Percentiles rank a stretch among this genome's conserved stretches.
Conservation (phyloP, 2,113 vertebrate genomes). For the Onychostruthus taczanowskii region DNA sequence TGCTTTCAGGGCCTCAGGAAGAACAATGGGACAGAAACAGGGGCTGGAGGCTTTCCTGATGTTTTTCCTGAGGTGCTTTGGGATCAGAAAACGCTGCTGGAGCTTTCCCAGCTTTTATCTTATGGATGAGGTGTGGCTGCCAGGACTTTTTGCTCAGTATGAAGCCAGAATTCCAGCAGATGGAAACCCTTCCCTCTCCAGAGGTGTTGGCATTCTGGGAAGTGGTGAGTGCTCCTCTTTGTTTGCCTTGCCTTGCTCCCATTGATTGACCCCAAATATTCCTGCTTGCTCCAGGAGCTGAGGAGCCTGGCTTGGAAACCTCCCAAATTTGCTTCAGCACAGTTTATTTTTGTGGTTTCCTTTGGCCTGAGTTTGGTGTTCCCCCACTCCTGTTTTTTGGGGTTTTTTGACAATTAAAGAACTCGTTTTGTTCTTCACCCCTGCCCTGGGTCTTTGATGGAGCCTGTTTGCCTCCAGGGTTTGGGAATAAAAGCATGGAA, state of each 20-base stretch:
- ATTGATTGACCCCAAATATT: background rate
- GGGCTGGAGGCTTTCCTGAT: background rate
- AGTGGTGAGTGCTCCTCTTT: background rate
- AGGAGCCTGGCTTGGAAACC: conserved; percentile 5
- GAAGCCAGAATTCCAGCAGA: background rate
- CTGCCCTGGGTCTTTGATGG: background rate
- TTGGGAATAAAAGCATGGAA: background rate
- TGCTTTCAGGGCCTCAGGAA: background rate
- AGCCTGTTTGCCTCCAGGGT: background rate
- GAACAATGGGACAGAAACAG: background rate
- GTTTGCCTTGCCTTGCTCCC: background rate
- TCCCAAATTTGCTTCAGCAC: background rate
- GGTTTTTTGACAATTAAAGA: background rate
- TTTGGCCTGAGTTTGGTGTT: background rate
- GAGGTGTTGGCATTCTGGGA: background rate
- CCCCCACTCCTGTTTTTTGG: rapidly evolving
- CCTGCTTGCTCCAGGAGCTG: conserved; percentile 4
- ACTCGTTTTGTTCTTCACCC: background rate
- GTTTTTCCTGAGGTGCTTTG: background rate
- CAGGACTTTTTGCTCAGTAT: background rate
- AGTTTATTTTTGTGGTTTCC: background rate
- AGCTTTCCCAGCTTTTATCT: background rate
- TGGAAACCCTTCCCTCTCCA: background rate
- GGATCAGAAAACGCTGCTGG: background rate
- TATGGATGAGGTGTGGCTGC: background rate